Percentiles rank a stretch among this genome's conserved stretches.
Conservation (phyloP, 2,797 vertebrate species). For the Sphenodon punctatus region DNA sequence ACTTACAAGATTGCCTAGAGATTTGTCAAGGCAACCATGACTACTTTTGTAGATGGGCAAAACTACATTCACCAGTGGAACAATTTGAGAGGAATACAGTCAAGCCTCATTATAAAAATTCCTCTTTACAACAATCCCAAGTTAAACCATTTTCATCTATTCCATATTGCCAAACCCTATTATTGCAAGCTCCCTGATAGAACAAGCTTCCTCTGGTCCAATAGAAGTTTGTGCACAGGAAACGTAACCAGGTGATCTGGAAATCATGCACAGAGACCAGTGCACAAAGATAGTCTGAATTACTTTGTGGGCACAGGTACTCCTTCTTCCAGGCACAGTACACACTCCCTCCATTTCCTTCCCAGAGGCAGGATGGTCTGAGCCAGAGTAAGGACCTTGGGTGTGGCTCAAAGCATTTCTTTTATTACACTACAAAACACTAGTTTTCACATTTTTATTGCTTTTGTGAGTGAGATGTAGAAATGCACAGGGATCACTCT, state of each 20-base stretch:
- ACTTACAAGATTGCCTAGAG: neutral
- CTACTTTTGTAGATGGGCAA: neutral
- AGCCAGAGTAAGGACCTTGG: neutral
- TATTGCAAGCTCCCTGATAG: no score
- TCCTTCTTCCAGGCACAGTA: no score
- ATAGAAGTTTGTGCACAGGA: neutral
- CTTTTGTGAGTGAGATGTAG: no score
- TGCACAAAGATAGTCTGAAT: neutral
- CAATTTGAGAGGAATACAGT: neutral
- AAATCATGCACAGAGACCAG: neutral
- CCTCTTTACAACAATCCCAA: no score
- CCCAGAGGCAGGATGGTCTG: neutral
- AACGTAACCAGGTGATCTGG: neutral
- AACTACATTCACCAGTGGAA: neutral
- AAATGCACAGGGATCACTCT: no score
- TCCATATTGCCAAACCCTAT: no score
- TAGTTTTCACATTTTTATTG: no score
- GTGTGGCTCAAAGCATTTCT: neutral
- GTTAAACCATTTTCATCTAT: no score
- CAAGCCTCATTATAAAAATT: no score
- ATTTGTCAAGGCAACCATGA: neutral
- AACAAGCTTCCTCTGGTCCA: no score
- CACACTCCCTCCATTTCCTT: no score
- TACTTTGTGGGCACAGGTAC: neutral
- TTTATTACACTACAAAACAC: neutral